Percentiles rank a stretch among this genome's conserved stretches.
Evolutionary conservation across 2,888 invertebrate species (phyloP).

Genomic region (Tortricodes alternella): DNA sequence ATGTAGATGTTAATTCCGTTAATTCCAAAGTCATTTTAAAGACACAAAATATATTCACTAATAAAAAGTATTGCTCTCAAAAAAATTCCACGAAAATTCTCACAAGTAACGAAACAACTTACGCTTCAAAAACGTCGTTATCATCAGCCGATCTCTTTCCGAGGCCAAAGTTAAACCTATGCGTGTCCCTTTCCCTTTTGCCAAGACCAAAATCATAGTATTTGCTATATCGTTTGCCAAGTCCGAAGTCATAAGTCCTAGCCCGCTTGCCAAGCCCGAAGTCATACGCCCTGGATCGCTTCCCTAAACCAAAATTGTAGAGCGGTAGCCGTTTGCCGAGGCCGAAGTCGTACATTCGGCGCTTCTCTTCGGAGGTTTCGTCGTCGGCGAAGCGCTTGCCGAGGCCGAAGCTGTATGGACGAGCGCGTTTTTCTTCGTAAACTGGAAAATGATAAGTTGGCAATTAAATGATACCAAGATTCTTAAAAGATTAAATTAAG

Average conservation of each 20-base stretch:
- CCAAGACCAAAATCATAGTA: slow-evolving; percentile 83
- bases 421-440: slow-evolving; percentile 80
- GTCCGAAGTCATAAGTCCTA: slow-evolving; percentile 60
- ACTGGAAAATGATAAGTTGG: slow-evolving; percentile 45
- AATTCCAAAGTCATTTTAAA: neutral
- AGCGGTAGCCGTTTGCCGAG: slow-evolving; percentile 70
- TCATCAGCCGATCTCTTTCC: slow-evolving; percentile 76
- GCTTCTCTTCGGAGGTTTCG: slow-evolving; percentile 62
- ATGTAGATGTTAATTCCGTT: neutral
- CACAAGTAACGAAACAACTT: slow-evolving; percentile 44
- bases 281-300: slow-evolving; percentile 32
- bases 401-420: slow-evolving; percentile 87
- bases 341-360: slow-evolving; percentile 72
- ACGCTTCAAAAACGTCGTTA: slow-evolving; percentile 62
- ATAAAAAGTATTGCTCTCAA: slow-evolving; percentile 16
- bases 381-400: slow-evolving; percentile 83
- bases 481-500: too few relatives aligned
- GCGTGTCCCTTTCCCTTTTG: slow-evolving; percentile 76
- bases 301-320: slow-evolving; percentile 53
- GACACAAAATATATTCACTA: neutral
- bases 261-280: slow-evolving; percentile 37
- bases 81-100: slow-evolving; percentile 44
- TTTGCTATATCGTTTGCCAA: slow-evolving; percentile 73
- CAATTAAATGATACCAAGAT: too few relatives aligned
- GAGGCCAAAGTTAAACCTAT: slow-evolving; percentile 81